Evolutionary conservation across 1,140 invertebrate species (phyloP), one percentile per base, ranked within the genome.

Genomic region (Rhopalosiphum maidis): DNA sequence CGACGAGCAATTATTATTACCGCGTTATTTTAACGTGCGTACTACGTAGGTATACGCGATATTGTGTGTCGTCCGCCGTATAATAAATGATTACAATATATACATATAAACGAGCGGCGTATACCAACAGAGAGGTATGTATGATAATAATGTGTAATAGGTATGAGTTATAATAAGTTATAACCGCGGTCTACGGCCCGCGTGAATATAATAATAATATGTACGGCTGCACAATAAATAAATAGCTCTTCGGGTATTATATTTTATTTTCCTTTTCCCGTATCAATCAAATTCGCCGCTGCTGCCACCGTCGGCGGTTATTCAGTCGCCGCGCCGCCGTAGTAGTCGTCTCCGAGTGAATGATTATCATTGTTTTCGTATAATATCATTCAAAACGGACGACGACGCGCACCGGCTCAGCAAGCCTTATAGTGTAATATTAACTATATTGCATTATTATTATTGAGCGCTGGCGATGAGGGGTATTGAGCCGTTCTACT

Each of bases 231-330:
- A 68, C 83, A n/a, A n/a, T n/a, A n/a, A 23, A 41, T 41, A 41
- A 41, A 43, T 25, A 85, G 37, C 83, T 43, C 23, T 85, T 85
- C 21, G 37, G 83, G 43, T 43, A 37, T 37, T 82, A 82, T 77
- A 37, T 83, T 83, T 43, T 85, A 83, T 41, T 37, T 41, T 85
- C 83, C 11, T 85, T 85, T 85, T 41, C 37, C 83, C 37, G 83
- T 86, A 46, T 86, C 85, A 86, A 86, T 86, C 85, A 86, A 86
- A 86, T 41, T 86, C 85, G 85, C 85, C 11, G 83, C 37, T 41
- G 77, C 77, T 23, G 22, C 35, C 82, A 18, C 15, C 82, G 11
- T 41, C 83, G 83, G 25, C 82, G 22, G 60, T n/a, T 15, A n/a
- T 18, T 1, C 6, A n/a, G 25, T 68, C 25, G 60, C 60, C 25